A percentile compares a stretch with the other conserved stretches of the same genome.
Evolutionary conservation across 2,797 vertebrate species (phyloP).

Genomic region (Brachyrhaphis roseni): DNA sequence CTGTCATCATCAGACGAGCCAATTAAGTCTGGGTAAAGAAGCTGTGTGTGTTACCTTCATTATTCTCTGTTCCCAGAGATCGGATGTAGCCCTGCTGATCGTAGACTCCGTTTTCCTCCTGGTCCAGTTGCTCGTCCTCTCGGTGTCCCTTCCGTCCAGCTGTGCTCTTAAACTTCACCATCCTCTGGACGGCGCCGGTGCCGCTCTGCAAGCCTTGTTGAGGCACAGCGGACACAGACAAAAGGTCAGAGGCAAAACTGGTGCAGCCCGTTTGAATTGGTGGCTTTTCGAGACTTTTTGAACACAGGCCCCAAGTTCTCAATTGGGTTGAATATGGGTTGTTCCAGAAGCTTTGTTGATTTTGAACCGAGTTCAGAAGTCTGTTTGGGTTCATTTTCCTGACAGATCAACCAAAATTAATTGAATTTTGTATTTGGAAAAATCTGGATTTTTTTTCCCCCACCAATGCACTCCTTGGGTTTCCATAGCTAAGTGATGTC

Average conservation of each 20-base stretch:
- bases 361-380: neutral
- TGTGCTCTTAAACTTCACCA: conserved; percentile 77
- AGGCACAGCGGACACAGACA: neutral
- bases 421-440: no score
- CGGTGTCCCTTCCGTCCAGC: conserved; percentile 62
- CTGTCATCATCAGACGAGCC: neutral
- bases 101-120: conserved; percentile 74
- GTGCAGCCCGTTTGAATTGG: neutral
- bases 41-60: conserved; percentile 74
- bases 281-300: neutral
- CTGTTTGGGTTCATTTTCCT: neutral
- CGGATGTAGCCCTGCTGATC: conserved; percentile 88
- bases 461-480: no score
- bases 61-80: conserved; percentile 78
- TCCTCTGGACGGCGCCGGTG: conserved; percentile 76
- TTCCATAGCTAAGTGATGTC: no score
- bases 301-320: neutral
- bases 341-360: neutral
- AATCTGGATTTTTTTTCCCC: no score
- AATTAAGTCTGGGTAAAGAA: neutral
- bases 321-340: neutral
- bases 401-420: neutral
- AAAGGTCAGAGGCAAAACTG: neutral
- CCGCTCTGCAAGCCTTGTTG: conserved; percentile 64
- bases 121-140: conserved; percentile 46